Conservation (phyloP, 2,888 invertebrate genomes). For the Abscondita cerata region DNA sequence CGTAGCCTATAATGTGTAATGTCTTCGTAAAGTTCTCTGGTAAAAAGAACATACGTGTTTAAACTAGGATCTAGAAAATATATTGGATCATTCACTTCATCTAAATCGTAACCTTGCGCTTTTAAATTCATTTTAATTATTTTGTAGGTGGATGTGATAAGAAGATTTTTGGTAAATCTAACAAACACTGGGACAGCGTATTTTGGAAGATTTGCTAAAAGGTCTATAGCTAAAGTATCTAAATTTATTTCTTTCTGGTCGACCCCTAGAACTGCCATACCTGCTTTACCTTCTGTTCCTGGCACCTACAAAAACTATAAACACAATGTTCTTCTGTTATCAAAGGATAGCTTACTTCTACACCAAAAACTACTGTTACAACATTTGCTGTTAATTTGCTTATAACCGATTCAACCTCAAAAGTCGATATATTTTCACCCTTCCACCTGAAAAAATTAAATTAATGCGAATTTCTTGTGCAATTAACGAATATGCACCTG, state of each 20-base stretch:
- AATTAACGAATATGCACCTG: slow-evolving; percentile 58
- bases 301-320: slow-evolving; percentile 66
- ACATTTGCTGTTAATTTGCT: slow-evolving; percentile 72
- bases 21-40: slow-evolving; percentile 47
- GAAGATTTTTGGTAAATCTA: slow-evolving; percentile 77
- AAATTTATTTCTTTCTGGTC: slow-evolving; percentile 67
- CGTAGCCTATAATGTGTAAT: slow-evolving; percentile 44
- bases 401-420: slow-evolving; percentile 92
- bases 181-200: slow-evolving; percentile 92
- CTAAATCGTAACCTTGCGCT: slow-evolving; percentile 82
- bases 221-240: slow-evolving; percentile 65
- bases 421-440: slow-evolving; percentile 97
- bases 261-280: slow-evolving; percentile 92
- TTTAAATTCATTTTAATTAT: slow-evolving; percentile 88
- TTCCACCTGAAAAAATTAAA: slow-evolving; percentile 72
- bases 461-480: not conserved
- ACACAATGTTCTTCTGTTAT: too few relatives aligned
- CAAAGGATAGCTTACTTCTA: slow-evolving; percentile 79
- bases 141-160: slow-evolving; percentile 90
- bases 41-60: slow-evolving; percentile 47
- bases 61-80: slow-evolving; percentile 64
- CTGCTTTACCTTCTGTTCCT: slow-evolving; percentile 83
- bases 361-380: slow-evolving; percentile 92
- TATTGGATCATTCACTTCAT: slow-evolving; percentile 73
- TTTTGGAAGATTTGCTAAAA: slow-evolving; percentile 75